Evolutionary conservation across 1,140 invertebrate species (phyloP).

Genomic region (Zaprionus davidi): DNA sequence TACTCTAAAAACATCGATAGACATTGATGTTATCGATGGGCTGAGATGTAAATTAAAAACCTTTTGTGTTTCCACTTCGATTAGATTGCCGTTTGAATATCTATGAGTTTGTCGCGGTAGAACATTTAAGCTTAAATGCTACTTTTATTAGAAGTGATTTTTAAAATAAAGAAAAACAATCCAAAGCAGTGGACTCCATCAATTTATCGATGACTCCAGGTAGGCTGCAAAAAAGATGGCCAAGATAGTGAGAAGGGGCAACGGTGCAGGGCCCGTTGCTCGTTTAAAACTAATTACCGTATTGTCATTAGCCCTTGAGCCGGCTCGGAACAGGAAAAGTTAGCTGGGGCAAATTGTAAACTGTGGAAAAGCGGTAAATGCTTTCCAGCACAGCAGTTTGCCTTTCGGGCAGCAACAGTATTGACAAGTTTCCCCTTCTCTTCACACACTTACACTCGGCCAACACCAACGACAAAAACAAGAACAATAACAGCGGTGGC

Average conservation of each 20-base stretch:
- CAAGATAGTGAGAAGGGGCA: neutral
- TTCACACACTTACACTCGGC: neutral
- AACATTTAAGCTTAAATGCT: no score
- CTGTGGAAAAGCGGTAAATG: constrained; percentile 25
- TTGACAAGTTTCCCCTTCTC: constrained; percentile 42
- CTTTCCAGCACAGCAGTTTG: constrained; percentile 25
- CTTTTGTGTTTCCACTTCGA: no score
- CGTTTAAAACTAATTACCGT: constrained; percentile 19
- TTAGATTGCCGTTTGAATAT: no score
- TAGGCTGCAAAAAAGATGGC: neutral
- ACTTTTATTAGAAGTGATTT: no score
- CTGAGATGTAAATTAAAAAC: no score
- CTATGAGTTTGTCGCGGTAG: no score
- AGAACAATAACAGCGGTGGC: constrained; percentile 31
- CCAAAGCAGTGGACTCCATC: no score
- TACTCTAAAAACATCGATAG: no score
- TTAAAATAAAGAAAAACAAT: no score
- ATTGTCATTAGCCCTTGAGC: constrained; percentile 33
- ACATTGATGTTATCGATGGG: no score
- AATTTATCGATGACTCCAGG: no score
- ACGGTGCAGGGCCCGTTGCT: neutral
- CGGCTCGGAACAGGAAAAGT: constrained; percentile 9
- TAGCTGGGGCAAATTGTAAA: constrained; percentile 8
- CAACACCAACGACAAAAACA: neutral
- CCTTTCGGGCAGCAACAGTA: constrained; percentile 39